Evolutionary conservation across 1,140 invertebrate genomes (phyloP).

Genomic region (Panagrolaimus sp.): DNA sequence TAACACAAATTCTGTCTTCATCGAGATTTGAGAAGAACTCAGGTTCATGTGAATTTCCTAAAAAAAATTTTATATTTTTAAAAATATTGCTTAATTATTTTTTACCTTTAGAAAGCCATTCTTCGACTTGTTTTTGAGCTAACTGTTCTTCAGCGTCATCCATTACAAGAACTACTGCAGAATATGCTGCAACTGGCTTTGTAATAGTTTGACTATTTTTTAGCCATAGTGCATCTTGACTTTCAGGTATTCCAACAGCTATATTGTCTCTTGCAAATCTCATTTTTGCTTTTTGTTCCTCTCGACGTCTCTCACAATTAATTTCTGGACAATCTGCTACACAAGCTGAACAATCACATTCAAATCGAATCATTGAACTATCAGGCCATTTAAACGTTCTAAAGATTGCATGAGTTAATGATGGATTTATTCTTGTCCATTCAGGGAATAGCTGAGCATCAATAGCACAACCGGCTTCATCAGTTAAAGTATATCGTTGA

Average conservation of each 20-base stretch:
- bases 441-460: conserved; percentile 51
- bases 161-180: conserved; percentile 21
- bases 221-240: conserved; percentile 15
- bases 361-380: conserved; percentile 51
- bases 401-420: conserved; percentile 34
- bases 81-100: background rate
- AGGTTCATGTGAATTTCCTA: background rate
- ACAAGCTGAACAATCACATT: conserved; percentile 54
- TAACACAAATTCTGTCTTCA: conserved; percentile 4
- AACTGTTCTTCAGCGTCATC: conserved; percentile 29
- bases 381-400: conserved; percentile 58
- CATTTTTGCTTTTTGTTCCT: conserved; percentile 21
- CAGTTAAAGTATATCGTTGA: conserved; percentile 50
- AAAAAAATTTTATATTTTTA: background rate
- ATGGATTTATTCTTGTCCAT: conserved; percentile 30
- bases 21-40: conserved; percentile 2
- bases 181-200: conserved; percentile 16
- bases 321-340: conserved; percentile 43
- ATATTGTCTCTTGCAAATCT: conserved; percentile 27
- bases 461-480: conserved; percentile 47
- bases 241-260: background rate
- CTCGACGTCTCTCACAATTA: conserved; percentile 25
- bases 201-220: background rate
- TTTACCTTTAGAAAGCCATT: conserved; percentile 18
- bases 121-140: conserved; percentile 29